A percentile compares a stretch with the other conserved stretches of the same genome.
phyloP scores from a whole-genome alignment of 2,113 vertebrate species.

The Gobiocypris rarus region DNA sequence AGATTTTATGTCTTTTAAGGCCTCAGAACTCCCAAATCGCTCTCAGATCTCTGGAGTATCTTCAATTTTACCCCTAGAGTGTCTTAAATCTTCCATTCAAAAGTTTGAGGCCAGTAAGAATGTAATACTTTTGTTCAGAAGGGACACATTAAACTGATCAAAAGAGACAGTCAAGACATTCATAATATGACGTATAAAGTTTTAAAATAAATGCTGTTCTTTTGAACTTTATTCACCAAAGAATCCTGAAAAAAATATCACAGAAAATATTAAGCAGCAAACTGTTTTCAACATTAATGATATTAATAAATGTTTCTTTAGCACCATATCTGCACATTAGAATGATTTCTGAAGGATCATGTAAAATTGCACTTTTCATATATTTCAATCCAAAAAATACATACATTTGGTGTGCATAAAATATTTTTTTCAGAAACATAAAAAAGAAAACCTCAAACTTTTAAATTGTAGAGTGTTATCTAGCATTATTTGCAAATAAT shows the following conservation, averaged over 20 bases:
- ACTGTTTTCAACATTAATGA: neutral
- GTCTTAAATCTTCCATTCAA: neutral
- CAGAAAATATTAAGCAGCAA: neutral
- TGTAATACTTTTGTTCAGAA: neutral
- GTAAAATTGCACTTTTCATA: neutral
- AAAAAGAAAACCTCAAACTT: too few species aligned
- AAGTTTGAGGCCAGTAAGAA: neutral
- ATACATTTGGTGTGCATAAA: neutral
- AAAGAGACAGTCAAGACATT: neutral
- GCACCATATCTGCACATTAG: neutral
- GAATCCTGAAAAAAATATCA: neutral
- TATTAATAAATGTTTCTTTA: neutral
- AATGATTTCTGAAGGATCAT: neutral
- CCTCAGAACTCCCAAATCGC: neutral
- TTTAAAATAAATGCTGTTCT: neutral
- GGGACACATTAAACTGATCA: neutral
- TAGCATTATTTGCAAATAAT: neutral
- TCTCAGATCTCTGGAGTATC: neutral
- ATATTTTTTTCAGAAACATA: neutral
- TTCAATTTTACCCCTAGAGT: neutral
- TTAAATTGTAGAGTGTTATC: neutral
- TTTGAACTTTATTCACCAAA: neutral
- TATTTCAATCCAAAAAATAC: neutral
- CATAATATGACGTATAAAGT: neutral
- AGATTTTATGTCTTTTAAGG: neutral